Evolutionary conservation across 1,140 invertebrate genomes (phyloP).

Genomic region (Asobara japonica): DNA sequence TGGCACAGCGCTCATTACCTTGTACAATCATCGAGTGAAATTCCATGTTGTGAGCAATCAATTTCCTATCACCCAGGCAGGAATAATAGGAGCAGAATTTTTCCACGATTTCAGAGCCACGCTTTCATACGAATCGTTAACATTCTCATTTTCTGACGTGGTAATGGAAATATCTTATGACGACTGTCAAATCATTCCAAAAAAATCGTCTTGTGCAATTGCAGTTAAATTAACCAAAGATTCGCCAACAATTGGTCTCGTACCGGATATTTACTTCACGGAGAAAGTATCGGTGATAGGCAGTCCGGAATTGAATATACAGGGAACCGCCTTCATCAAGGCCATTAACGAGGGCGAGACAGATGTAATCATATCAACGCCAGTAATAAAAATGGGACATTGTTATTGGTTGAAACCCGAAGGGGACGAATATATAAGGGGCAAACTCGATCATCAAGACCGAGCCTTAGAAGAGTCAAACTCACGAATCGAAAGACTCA

Average conservation of each 20-base stretch:
- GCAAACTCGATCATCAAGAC: background rate
- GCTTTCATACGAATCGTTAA: background rate
- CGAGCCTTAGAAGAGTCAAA: background rate
- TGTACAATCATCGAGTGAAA: background rate
- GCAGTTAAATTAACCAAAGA: background rate
- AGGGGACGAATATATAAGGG: background rate
- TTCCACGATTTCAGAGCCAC: background rate
- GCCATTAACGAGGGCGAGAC: background rate
- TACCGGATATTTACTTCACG: background rate
- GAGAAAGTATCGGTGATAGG: background rate
- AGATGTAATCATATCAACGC: background rate
- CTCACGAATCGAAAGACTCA: background rate
- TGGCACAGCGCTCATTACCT: background rate
- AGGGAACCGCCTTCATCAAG: background rate
- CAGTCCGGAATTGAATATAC: background rate
- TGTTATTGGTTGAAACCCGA: background rate
- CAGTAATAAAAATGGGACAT: background rate
- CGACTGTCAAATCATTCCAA: background rate
- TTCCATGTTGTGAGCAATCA: background rate
- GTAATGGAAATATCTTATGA: background rate
- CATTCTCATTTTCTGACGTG: background rate
- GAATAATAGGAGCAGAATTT: background rate
- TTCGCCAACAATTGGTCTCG: background rate
- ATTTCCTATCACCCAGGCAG: background rate
- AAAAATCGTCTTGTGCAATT: background rate